Evolutionary conservation across 30 jellyfish, hydroid and myxozoan species (phyloP), one percentile per base, ranked within the genome.

Genomic region (Turritopsis rubra): DNA sequence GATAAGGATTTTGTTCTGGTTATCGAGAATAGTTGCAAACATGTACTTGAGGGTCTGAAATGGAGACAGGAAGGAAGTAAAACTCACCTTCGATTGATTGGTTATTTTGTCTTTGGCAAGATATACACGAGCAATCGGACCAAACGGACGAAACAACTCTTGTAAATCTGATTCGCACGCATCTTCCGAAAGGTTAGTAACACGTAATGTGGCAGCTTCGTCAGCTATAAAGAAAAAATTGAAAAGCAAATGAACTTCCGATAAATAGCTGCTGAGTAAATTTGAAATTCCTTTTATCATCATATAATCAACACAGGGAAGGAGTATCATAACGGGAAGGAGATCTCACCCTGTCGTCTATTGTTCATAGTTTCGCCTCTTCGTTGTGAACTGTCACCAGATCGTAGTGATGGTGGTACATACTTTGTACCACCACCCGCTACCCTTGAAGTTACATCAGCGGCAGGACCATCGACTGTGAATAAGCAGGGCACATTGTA

Each of bases 111-210:
- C 98, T 79, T 92, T 92, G 73, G 98, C 98, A 72, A 92, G 96
- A 75, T 88, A 92, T 19, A 88, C 94, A 78, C 98, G 95, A 52
- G 98, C 86, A 71, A 92, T 92, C 21, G 96, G 95, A 3, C 98
- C 98, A 79, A 92, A 92, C 17, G 98, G 98, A 72, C 98, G 81
- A 76, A 92, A 92, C 91, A 92, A 85, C 84, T 92, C 98, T 71
- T 92, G 98, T 71, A 92, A 74, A 66, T 92, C 98, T 7, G 96
- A 72, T 52, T 92, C 98, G 25, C 86, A 66, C 26, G 98, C 94
- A 31, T 92, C 98, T 79, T 92, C 98, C 27, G 98, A 92, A 25
- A 92, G 86, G 74, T 92, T 92, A 21, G 98, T 92, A 24, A 92
- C 98, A 24, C 98, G 85, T 29, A 92, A 92, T 0, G 98, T 92